Base-by-base conservation (phyloP, 2,113 vertebrate genomes). In the Chaenogobius annularis region DNA sequence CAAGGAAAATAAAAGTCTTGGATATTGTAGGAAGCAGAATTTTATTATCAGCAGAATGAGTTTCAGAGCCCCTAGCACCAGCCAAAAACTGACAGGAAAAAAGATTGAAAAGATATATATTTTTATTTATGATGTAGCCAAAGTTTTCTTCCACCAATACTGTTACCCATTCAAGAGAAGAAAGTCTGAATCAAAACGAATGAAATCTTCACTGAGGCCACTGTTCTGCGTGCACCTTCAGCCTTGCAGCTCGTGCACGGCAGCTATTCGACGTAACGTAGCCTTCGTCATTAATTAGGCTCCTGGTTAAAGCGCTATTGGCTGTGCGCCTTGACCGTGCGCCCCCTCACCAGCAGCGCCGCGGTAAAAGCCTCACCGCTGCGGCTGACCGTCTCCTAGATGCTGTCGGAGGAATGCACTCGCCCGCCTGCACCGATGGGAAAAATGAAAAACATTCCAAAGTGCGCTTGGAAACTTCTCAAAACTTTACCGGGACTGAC, bases 401-500 rank as follows among this genome's bases (percentile, higher is more conserved):
- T n/a, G 17, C 35, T 63, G 61, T 11, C 3, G 35, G 37, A 43
- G 37, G 17, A 63, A 63, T 12, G 35, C 61, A 1, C 9, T 7
- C 17, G 43, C 17, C 61, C 19, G 31, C 31, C 17, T 19, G 9
- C 35, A 43, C 61, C 14, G 61, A 63, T 43, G 61, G 31, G n/a
- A 19, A 43, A 0, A n/a, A n/a, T n/a, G n/a, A n/a, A n/a, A 43
- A 10, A 10, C 55, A 2, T 1, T 19, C 35, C 4, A 11, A 43
- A 40, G 61, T 43, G 35, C 61, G 8, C 5, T n/a, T 20, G 61
- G 61, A n/a, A 63, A 63, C 61, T 63, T 63, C 61, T 37, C 35
- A 3, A 12, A 40, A 63, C 61, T 63, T 63, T 37, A 10, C 17
- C 17, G 35, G 35, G 61, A 63, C 35, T 40, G 43, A 63, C 9